These are phyloP conservation scores for Suricata suricatta DNA, from an alignment of 2,113 vertebrate species.

Conservation along the genomic window DNA sequence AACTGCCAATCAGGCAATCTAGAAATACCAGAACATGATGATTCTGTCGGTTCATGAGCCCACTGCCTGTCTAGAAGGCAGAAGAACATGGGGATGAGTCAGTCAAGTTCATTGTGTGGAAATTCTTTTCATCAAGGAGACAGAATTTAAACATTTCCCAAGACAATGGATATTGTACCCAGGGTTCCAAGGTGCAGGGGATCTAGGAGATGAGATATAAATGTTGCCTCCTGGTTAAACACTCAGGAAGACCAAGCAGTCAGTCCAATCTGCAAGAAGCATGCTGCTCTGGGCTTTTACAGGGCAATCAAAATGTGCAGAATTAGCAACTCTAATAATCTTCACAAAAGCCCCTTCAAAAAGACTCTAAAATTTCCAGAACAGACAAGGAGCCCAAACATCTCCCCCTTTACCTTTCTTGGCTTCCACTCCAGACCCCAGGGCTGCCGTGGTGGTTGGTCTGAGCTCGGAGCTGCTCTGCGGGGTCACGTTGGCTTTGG, in stretches of 20 bases:
- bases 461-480: conserved; percentile 94
- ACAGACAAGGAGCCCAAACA: fast-evolving
- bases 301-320: neutral
- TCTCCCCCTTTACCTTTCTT: conserved; percentile 89
- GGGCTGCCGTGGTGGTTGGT: conserved; percentile 85
- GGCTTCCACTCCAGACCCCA: conserved; percentile 87
- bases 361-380: neutral
- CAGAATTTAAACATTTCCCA: neutral
- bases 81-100: neutral
- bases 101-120: neutral
- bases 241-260: neutral
- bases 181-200: neutral
- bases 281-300: neutral
- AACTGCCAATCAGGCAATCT: neutral
- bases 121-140: neutral
- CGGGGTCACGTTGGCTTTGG: conserved; percentile 93
- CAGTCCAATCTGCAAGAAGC: neutral
- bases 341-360: neutral
- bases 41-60: neutral
- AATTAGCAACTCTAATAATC: neutral
- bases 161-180: neutral
- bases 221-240: neutral
- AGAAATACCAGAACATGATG: neutral
- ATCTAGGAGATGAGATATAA: neutral
- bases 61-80: neutral